Base-by-base conservation (phyloP, 92 coral and sea anemone genomes). In the Ricordea florida region DNA sequence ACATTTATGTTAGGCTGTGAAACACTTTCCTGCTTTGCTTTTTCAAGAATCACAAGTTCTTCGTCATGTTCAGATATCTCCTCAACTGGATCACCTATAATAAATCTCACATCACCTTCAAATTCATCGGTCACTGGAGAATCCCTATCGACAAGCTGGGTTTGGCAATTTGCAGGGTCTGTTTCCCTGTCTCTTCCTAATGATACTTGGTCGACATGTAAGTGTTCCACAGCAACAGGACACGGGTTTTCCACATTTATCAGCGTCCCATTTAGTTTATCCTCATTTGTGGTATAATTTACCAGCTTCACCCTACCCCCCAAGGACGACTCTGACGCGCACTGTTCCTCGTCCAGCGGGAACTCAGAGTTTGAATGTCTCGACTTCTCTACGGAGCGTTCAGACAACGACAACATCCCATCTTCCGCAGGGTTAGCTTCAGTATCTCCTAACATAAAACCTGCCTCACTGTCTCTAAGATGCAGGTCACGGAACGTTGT, bases 401-500 rank as follows among this genome's bases (percentile, higher is more conserved):
- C 64, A 6, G 85, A 78, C 14, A 79, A 56, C 2, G 79, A 63
- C 11, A 73, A 72, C 10, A 46, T 33, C 0, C 67, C 78, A n/a
- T 65, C 91, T 2, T 46, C 85, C 0, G 48, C 86, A 3, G 73
- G 79, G 0, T 56, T 86, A 9, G 49, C 71, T 24, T 79, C 91
- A 22, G 91, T 81, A 53, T 80, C 91, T 10, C 63, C 91, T 21
- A 85, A 26, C 25, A 85, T 57, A 73, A 14, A 70, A 9, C 57
- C 69, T 2, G 56, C 88, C 7, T 86, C 96, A 25, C 92, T 72
- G 78, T 88, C 90, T 25, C 66, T 70, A 47, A 77, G 47, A 14
- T 86, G 76, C 3, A 87, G 33, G 29, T 90, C 90, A 41, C 56
- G 70, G 35, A 76, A 74, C 8, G 92, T 87, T 5, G 89, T 79